These are phyloP conservation scores for Drosophila elegans DNA, from an alignment of 1,140 invertebrate species.

Conservation along the genomic window DNA sequence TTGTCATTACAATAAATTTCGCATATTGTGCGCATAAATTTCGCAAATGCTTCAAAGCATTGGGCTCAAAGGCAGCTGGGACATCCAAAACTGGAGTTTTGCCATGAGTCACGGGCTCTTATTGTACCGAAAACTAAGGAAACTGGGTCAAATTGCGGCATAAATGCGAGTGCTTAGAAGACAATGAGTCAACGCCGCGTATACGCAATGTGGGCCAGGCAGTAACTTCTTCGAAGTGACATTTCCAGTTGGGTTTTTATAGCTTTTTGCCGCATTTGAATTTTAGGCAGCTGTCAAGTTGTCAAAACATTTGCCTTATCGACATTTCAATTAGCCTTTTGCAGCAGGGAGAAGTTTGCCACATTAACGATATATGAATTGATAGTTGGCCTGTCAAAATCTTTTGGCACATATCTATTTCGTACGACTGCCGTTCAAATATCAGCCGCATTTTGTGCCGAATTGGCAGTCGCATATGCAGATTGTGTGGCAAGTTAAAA, in stretches of 20 bases:
- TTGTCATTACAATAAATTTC: conserved; percentile 82
- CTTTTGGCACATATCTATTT: conserved; percentile 78
- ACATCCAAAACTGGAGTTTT: conserved; percentile 66
- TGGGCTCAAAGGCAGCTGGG: conserved; percentile 55
- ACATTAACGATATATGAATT: conserved; percentile 55
- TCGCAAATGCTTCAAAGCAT: conserved; percentile 68
- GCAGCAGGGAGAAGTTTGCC: conserved; percentile 50
- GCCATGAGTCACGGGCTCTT: conserved; percentile 52
- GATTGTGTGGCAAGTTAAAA: conserved; percentile 68
- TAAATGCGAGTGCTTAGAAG: conserved; percentile 44
- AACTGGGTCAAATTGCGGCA: conserved; percentile 69
- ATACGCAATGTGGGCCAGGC: conserved; percentile 74
- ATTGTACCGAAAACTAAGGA: conserved; percentile 14
- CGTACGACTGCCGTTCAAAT: conserved; percentile 64
- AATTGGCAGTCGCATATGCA: conserved; percentile 56
- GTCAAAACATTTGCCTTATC: conserved; percentile 75
- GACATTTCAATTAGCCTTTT: conserved; percentile 73
- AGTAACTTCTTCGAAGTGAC: conserved; percentile 60
- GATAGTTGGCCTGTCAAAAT: conserved; percentile 76
- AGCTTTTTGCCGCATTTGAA: background rate
- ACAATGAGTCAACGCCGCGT: conserved; percentile 75
- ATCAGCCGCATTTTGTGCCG: conserved; percentile 43
- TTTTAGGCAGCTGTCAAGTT: conserved; percentile 52
- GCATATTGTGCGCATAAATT: conserved; percentile 82
- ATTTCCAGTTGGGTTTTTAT: conserved; percentile 24